Conservation (phyloP, 1,140 invertebrate genomes). For the Cataglyphis hispanica region DNA sequence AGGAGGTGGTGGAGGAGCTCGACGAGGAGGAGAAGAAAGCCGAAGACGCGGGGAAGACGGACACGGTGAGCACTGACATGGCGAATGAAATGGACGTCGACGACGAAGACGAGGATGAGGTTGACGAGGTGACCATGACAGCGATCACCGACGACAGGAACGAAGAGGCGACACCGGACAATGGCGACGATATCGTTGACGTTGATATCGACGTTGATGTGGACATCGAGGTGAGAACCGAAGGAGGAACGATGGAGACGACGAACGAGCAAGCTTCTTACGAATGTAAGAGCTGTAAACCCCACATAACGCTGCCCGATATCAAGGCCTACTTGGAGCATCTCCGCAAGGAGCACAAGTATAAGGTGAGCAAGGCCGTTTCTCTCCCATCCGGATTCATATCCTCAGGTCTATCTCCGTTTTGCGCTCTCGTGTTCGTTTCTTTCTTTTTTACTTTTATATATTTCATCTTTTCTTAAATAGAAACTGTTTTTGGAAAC, state of each 20-base stretch:
- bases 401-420: neutral
- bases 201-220: neutral
- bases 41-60: slow-evolving; percentile 21
- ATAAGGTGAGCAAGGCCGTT: slow-evolving; percentile 83
- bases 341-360: slow-evolving; percentile 88
- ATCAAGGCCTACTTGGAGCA: slow-evolving; percentile 89
- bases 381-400: neutral
- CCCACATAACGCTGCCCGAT: slow-evolving; percentile 82
- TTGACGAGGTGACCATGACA: slow-evolving; percentile 68
- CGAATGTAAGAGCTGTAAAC: slow-evolving; percentile 80
- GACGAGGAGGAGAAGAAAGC: slow-evolving; percentile 26
- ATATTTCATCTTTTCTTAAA: neutral
- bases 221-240: slow-evolving; percentile 20
- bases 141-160: slow-evolving; percentile 19
- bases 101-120: slow-evolving; percentile 52
- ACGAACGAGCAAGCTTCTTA: slow-evolving; percentile 73
- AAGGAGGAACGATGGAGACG: slow-evolving; percentile 57
- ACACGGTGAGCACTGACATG: neutral
- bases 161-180: slow-evolving; percentile 31
- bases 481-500: slow-evolving; percentile 12
- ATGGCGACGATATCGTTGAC: neutral
- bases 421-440: slow-evolving; percentile 32
- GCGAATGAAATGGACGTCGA: slow-evolving; percentile 34
- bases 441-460: neutral
- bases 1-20: neutral